phyloP scores from a whole-genome alignment of 2,797 vertebrate genomes.

The Rhincodon typus region DNA sequence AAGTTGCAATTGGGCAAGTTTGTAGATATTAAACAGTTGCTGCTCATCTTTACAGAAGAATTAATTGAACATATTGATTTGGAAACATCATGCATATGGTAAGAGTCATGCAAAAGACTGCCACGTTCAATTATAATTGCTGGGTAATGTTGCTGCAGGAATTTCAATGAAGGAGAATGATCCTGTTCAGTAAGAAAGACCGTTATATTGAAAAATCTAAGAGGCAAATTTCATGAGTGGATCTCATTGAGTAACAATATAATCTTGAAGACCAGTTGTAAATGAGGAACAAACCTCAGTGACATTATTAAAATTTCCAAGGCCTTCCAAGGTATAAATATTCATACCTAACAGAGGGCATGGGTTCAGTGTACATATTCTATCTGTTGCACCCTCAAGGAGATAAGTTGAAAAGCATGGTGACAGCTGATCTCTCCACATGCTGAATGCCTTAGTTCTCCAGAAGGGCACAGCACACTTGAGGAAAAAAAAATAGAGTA shows the following conservation, averaged over 20 bases:
- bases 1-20: not conserved
- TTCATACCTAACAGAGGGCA: not conserved
- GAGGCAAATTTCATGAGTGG: not conserved
- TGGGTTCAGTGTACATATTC: not conserved
- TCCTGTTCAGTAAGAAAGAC: not conserved
- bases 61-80: not conserved
- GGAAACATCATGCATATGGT: not conserved
- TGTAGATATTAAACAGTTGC: not conserved
- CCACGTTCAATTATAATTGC: not conserved
- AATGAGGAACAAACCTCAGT: not conserved
- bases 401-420: not conserved
- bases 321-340: not conserved
- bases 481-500: not conserved
- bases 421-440: not conserved
- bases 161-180: not conserved
- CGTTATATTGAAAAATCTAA: not conserved
- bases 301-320: not conserved
- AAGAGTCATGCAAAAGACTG: not conserved
- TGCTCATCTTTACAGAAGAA: not conserved
- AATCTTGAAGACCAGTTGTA: not conserved
- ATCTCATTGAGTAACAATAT: not conserved
- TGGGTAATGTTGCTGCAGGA: not conserved
- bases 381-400: not conserved
- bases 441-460: not conserved
- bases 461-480: not conserved